Evolutionary conservation across 2,113 vertebrate species (phyloP).

Genomic region (Dipodomys ordii): DNA sequence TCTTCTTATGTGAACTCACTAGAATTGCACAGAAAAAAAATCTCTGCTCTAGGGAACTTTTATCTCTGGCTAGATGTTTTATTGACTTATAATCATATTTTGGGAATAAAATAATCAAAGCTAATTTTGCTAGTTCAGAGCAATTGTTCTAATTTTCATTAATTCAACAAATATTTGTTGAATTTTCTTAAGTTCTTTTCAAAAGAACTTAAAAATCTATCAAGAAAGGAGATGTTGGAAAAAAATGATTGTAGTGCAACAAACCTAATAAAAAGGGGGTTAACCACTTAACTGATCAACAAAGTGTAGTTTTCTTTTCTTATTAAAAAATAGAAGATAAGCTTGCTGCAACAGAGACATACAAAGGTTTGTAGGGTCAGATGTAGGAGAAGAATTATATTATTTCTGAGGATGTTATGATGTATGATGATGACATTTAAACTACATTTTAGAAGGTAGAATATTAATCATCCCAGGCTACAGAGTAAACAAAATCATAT

Average conservation of each 20-base stretch:
- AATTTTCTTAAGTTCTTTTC: background rate
- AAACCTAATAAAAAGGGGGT: background rate
- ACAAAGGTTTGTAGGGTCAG: background rate
- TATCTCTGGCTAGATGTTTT: slow-evolving; percentile 29
- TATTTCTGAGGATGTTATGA: background rate
- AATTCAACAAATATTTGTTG: slow-evolving; percentile 45
- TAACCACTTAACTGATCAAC: slow-evolving; percentile 5
- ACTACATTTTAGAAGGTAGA: background rate
- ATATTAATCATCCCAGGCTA: background rate
- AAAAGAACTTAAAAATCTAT: slow-evolving; percentile 8
- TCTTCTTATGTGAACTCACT: background rate
- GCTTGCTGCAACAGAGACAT: background rate
- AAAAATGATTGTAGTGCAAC: background rate
- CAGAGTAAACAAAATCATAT: background rate
- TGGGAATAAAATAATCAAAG: slow-evolving; percentile 40
- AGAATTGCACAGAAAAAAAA: background rate
- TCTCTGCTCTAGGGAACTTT: background rate
- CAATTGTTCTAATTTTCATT: slow-evolving; percentile 47
- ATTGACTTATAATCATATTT: slow-evolving; percentile 52
- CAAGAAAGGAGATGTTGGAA: background rate
- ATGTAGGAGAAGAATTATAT: background rate
- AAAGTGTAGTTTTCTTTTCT: background rate
- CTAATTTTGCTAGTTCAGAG: slow-evolving; percentile 19
- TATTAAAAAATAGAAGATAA: background rate
- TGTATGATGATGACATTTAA: background rate